Evolutionary conservation across 1,140 invertebrate genomes (phyloP).

Genomic region (Drosophila kepulauana): DNA sequence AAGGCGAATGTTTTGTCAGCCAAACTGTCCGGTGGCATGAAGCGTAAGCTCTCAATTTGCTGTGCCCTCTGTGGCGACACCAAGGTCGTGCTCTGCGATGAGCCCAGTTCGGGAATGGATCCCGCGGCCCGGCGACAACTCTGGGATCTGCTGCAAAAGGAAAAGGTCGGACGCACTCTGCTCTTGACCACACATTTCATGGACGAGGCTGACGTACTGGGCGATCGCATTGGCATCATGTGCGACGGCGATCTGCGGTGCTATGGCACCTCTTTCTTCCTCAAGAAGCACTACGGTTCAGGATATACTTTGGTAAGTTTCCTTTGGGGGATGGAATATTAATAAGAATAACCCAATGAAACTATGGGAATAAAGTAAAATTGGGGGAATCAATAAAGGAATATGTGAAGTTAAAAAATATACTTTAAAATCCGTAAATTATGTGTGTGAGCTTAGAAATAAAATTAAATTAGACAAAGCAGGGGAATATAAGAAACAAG

Average conservation of each 20-base stretch:
- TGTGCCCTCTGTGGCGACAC: conserved; percentile 91
- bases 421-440: no score
- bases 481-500: no score
- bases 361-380: no score
- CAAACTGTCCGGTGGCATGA: conserved; percentile 93
- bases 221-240: conserved; percentile 97
- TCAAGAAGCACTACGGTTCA: conserved; percentile 93
- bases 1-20: conserved; percentile 86
- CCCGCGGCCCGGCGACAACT: conserved; percentile 94
- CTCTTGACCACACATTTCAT: conserved; percentile 98
- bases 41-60: conserved; percentile 90
- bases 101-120: conserved; percentile 98
- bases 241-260: conserved; percentile 92
- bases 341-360: no score
- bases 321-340: no score
- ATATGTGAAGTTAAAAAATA: no score
- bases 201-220: conserved; percentile 98
- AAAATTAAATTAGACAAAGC: no score
- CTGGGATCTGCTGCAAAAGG: conserved; percentile 92
- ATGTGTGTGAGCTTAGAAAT: no score
- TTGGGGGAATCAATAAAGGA: no score
- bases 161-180: conserved; percentile 89
- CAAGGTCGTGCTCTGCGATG: conserved; percentile 93
- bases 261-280: conserved; percentile 93
- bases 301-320: conserved; percentile 74